Evolutionary conservation across 2,113 vertebrate species (phyloP).

Genomic region (Onychostoma macrolepis): DNA sequence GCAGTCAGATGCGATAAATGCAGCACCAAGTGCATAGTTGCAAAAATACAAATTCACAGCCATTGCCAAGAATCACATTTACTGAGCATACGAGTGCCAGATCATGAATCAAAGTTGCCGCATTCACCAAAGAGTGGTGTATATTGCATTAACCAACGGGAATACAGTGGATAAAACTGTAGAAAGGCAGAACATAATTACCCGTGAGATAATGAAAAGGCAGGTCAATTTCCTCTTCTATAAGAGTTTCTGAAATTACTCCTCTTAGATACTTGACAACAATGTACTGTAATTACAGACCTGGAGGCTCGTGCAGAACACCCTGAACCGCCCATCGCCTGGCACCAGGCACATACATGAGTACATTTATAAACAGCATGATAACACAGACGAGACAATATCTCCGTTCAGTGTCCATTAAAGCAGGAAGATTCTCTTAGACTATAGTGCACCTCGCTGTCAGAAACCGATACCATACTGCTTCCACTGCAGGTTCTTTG

Average conservation of each 20-base stretch:
- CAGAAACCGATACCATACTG: neutral
- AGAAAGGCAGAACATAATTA: slow-evolving; percentile 60
- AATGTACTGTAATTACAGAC: slow-evolving; percentile 51
- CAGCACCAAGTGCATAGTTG: slow-evolving; percentile 9
- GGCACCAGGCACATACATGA: slow-evolving; percentile 30
- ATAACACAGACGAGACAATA: neutral
- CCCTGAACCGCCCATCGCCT: slow-evolving; percentile 2
- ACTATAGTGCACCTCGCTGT: neutral
- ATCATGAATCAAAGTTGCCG: slow-evolving; percentile 28
- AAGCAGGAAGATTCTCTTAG: neutral
- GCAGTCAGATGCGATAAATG: slow-evolving; percentile 11
- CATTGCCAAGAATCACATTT: slow-evolving; percentile 32
- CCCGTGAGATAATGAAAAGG: slow-evolving; percentile 53
- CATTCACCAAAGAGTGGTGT: neutral
- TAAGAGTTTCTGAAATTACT: slow-evolving; percentile 48
- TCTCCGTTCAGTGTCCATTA: slow-evolving; percentile 32
- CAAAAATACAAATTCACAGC: slow-evolving; percentile 13
- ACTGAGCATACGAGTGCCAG: neutral
- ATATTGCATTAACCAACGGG: neutral
- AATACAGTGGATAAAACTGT: slow-evolving; percentile 42
- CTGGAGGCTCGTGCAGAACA: slow-evolving; percentile 34
- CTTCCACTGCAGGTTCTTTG: neutral
- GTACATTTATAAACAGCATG: slow-evolving; percentile 45
- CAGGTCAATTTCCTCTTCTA: slow-evolving; percentile 54
- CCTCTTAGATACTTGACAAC: slow-evolving; percentile 51